Evolutionary conservation across 1,140 invertebrate genomes (phyloP).

Genomic region (Caenorhabditis briggsae): DNA sequence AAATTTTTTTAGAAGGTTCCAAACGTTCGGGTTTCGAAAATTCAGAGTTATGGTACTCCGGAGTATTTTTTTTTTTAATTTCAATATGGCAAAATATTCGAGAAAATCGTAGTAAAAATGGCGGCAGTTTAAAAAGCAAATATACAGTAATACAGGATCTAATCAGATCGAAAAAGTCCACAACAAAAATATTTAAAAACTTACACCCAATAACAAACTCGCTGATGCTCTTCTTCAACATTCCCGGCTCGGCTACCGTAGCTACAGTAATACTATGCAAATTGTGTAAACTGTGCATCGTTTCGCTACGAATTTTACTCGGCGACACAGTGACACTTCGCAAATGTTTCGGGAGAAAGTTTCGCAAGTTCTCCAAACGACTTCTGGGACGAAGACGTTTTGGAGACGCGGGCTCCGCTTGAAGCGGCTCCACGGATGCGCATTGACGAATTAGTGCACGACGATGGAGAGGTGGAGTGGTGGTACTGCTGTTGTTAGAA

Average conservation of each 20-base stretch:
- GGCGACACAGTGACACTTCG: slow-evolving; percentile 28
- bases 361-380: slow-evolving; percentile 10
- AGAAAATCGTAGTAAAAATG: too few relatives aligned
- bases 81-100: too few relatives aligned
- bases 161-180: background rate
- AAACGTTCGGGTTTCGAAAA: too few relatives aligned
- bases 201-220: slow-evolving; percentile 60
- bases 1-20: too few relatives aligned
- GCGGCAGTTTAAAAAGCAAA: too few relatives aligned
- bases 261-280: slow-evolving; percentile 54
- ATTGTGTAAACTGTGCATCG: slow-evolving; percentile 32
- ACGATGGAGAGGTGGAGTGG: background rate
- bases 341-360: slow-evolving; percentile 41
- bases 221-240: slow-evolving; percentile 58
- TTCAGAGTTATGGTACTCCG: too few relatives aligned
- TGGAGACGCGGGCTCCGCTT: background rate
- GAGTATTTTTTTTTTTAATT: too few relatives aligned
- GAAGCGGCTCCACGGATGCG: slow-evolving; percentile 31
- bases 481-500: background rate
- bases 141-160: too few relatives aligned
- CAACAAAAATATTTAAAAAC: slow-evolving; percentile 5
- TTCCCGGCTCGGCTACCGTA: slow-evolving; percentile 7
- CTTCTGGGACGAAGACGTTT: slow-evolving; percentile 38
- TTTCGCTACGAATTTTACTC: slow-evolving; percentile 42
- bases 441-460: slow-evolving; percentile 47